Evolutionary conservation across 2,797 vertebrate species (phyloP).

Genomic region (Cyprinodon diabolis): DNA sequence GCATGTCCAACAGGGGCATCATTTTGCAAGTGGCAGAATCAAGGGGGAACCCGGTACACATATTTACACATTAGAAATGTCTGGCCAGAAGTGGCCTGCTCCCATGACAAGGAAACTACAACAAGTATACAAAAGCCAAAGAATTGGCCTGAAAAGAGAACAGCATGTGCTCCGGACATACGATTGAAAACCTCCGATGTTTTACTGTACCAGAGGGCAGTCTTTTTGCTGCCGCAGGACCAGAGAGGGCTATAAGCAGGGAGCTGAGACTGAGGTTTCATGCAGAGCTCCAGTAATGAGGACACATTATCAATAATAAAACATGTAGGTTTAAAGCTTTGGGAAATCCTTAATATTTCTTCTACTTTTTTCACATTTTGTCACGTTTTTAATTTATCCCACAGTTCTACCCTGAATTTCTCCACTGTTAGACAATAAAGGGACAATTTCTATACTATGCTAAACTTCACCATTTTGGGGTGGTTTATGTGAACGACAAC

Average conservation of each 20-base stretch:
- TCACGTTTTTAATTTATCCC: neutral
- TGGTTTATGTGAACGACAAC: neutral
- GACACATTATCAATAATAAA: neutral
- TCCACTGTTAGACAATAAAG: too few relatives aligned
- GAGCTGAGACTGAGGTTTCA: neutral
- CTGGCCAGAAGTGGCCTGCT: conserved; percentile 1
- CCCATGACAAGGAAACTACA: neutral
- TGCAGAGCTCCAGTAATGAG: neutral
- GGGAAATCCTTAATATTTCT: neutral
- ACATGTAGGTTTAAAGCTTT: neutral
- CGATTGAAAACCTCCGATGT: conserved; percentile 1
- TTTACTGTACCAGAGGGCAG: neutral
- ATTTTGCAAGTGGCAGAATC: conserved; percentile 10
- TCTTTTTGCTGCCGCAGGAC: neutral
- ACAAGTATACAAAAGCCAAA: neutral
- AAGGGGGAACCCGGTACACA: neutral
- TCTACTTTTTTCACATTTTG: neutral
- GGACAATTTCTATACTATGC: neutral
- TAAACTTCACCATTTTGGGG: neutral
- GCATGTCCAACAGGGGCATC: conserved; percentile 5
- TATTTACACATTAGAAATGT: conserved; percentile 11
- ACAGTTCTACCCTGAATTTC: too few relatives aligned
- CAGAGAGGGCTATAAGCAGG: neutral
- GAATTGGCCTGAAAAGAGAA: neutral
- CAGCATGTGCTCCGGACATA: neutral